Evolutionary conservation across 2,113 vertebrate species (phyloP).

Genomic region (Corythornis cristatus): DNA sequence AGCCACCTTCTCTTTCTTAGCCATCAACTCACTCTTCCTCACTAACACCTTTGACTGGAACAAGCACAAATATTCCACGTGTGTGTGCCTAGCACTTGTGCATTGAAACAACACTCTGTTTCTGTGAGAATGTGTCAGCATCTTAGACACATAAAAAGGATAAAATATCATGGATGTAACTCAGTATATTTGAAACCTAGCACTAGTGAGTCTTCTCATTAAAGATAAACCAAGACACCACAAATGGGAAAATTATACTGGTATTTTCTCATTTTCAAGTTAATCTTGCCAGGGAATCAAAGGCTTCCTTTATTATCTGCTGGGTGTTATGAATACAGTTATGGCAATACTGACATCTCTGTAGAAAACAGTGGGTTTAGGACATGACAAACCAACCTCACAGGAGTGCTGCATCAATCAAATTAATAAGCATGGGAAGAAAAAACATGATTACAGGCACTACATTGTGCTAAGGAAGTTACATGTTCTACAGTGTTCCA

Average conservation of each 20-base stretch:
- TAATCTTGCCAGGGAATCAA: background rate
- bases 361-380: constrained; percentile 18
- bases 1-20: background rate
- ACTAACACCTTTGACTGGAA: background rate
- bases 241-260: background rate
- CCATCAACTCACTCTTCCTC: background rate
- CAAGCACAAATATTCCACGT: background rate
- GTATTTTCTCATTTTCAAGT: background rate
- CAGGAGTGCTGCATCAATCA: constrained; percentile 25
- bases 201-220: background rate
- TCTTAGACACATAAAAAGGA: background rate
- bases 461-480: background rate
- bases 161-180: background rate
- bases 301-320: constrained; percentile 43
- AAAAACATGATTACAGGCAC: constrained; percentile 41
- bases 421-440: background rate
- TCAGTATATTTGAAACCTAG: background rate
- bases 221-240: background rate
- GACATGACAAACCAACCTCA: constrained; percentile 31
- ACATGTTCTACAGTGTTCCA: background rate
- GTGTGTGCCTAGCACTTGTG: background rate
- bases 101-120: background rate
- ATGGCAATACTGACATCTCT: background rate
- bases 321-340: constrained; percentile 1
- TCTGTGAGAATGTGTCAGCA: background rate